Percentiles rank a stretch among this genome's conserved stretches.
Conservation (phyloP, 2,888 invertebrate genomes). For the Trachelus tabidus region DNA sequence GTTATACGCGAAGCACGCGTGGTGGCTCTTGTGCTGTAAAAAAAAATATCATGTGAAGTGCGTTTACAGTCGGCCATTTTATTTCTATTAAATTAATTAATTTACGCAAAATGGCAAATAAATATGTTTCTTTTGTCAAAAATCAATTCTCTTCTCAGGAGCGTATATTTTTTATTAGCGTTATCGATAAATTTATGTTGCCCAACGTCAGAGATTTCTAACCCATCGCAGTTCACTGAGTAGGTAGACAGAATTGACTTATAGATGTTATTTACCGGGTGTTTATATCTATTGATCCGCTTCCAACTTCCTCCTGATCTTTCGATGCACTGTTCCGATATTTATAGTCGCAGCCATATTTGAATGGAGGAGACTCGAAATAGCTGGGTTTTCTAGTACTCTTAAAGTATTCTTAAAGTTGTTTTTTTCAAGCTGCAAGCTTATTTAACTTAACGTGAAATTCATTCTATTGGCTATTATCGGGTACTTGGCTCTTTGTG, state of each 20-base stretch:
- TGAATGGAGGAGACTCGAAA: neutral
- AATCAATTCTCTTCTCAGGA: too few relatives aligned
- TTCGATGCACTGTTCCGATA: neutral
- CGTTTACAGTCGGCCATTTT: too few relatives aligned
- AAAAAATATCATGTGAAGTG: too few relatives aligned
- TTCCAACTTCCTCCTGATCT: neutral
- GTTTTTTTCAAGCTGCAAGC: neutral
- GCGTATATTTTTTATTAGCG: neutral
- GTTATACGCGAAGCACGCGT: too few relatives aligned
- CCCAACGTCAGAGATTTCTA: neutral
- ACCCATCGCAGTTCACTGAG: neutral
- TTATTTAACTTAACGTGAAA: neutral
- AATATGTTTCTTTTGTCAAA: too few relatives aligned
- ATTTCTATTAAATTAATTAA: too few relatives aligned
- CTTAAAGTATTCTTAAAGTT: neutral
- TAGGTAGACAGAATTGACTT: neutral
- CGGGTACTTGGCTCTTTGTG: neutral
- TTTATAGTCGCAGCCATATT: neutral
- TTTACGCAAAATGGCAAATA: too few relatives aligned
- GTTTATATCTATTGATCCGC: neutral
- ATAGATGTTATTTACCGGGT: neutral
- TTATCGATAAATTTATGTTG: neutral
- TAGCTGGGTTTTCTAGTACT: neutral
- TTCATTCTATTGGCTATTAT: neutral
- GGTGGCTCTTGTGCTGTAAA: too few relatives aligned